Conservation (phyloP, 2,797 vertebrate species). For the Myotis vivesi region DNA sequence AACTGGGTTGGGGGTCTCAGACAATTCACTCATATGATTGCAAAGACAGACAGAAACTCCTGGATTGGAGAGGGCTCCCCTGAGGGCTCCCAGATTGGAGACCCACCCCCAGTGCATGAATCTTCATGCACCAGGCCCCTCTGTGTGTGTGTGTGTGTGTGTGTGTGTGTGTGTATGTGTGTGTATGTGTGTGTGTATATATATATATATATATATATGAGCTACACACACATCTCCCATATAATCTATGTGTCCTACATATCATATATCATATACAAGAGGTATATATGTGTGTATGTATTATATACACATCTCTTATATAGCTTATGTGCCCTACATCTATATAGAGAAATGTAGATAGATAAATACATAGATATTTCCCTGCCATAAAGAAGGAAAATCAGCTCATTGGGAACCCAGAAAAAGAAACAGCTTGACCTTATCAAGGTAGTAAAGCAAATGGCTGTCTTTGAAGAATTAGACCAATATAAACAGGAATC, state of each 20-base stretch:
- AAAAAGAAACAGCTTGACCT: background rate
- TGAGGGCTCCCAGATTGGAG: no score
- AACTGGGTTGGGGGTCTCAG: no score
- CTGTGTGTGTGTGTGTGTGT: no score
- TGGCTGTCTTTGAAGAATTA: slow-evolving; percentile 31
- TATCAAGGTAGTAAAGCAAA: background rate
- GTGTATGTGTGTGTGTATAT: background rate
- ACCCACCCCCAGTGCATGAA: no score
- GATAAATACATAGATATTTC: background rate
- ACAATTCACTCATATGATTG: no score
- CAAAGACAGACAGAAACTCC: no score
- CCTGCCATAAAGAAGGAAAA: background rate
- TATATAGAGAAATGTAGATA: background rate
- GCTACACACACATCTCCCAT: background rate
- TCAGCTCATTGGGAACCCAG: background rate
- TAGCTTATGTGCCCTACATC: background rate
- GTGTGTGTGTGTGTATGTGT: background rate
- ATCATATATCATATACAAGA: background rate
- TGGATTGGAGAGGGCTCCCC: no score
- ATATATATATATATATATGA: background rate
- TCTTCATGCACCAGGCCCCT: no score
- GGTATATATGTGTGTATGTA: background rate
- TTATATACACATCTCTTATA: background rate
- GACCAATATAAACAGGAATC: slow-evolving; percentile 46
- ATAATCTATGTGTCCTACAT: background rate